phyloP scores from a whole-genome alignment of 2,113 vertebrate species.

The Aspidoscelis tigris region DNA sequence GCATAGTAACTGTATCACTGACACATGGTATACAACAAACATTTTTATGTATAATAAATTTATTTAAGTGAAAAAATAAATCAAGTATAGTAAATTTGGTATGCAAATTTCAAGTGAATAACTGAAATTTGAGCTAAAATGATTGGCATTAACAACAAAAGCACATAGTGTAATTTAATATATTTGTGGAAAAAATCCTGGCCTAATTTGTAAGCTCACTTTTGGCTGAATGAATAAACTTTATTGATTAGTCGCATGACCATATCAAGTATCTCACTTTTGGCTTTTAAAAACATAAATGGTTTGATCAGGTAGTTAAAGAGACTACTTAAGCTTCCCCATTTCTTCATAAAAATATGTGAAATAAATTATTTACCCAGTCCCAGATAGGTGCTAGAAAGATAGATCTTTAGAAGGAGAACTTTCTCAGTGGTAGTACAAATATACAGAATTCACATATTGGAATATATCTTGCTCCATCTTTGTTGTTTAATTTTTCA shows the following conservation, averaged over 20 bases:
- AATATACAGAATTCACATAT: background rate
- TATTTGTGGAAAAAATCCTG: slow-evolving; percentile 7
- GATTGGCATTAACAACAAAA: no score
- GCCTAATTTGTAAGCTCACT: background rate
- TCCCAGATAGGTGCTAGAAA: background rate
- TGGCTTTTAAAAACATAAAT: background rate
- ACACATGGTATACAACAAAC: no score
- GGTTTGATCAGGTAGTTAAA: background rate
- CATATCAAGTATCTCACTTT: background rate
- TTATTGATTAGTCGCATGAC: no score
- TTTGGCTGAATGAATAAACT: background rate
- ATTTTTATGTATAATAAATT: no score
- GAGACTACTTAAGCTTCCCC: background rate
- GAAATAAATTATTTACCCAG: background rate
- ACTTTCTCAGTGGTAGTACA: background rate
- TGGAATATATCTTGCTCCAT: background rate
- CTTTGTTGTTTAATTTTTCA: background rate
- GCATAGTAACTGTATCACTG: no score
- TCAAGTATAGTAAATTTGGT: no score
- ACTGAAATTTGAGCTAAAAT: no score
- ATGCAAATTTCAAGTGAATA: no score
- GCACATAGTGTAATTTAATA: no score
- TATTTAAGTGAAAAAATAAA: no score
- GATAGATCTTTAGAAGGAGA: background rate
- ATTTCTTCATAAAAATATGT: background rate